phyloP scores from a whole-genome alignment of 2,888 invertebrate species.

The Saturnia pavonia region DNA sequence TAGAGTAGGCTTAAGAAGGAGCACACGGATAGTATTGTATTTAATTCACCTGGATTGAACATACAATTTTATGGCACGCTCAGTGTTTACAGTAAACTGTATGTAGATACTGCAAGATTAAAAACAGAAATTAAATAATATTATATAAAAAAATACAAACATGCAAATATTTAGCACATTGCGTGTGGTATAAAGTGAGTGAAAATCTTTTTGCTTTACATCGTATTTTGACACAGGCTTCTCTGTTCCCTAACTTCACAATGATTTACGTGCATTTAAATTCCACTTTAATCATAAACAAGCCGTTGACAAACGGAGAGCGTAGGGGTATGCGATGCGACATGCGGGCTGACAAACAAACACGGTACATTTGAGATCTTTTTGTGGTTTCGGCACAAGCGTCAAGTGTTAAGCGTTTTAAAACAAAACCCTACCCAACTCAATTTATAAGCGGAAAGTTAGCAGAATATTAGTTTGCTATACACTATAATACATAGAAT shows the following conservation, averaged over 20 bases:
- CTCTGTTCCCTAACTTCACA: neutral
- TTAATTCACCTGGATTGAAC: too few species aligned
- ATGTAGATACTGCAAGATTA: too few species aligned
- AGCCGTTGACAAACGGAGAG: slow-evolving; percentile 23
- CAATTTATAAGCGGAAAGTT: neutral
- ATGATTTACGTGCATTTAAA: slow-evolving; percentile 12
- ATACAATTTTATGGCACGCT: neutral
- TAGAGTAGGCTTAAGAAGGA: too few species aligned
- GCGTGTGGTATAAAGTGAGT: neutral
- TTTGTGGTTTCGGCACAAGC: slow-evolving; percentile 38
- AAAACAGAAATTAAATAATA: neutral
- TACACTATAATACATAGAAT: too few species aligned
- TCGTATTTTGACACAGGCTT: neutral
- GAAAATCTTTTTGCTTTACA: neutral
- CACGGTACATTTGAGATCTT: slow-evolving; percentile 43
- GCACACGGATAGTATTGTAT: too few species aligned
- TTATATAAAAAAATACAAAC: neutral
- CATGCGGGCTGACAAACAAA: slow-evolving; percentile 67
- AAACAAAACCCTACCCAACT: neutral
- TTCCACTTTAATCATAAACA: slow-evolving; percentile 38
- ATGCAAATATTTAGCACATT: neutral
- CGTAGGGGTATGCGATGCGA: slow-evolving; percentile 33
- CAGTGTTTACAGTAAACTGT: neutral
- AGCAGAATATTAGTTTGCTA: neutral
- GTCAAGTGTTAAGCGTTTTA: slow-evolving; percentile 20